Evolutionary conservation across 1,140 invertebrate species (phyloP).

Genomic region (Papilio xuthus): DNA sequence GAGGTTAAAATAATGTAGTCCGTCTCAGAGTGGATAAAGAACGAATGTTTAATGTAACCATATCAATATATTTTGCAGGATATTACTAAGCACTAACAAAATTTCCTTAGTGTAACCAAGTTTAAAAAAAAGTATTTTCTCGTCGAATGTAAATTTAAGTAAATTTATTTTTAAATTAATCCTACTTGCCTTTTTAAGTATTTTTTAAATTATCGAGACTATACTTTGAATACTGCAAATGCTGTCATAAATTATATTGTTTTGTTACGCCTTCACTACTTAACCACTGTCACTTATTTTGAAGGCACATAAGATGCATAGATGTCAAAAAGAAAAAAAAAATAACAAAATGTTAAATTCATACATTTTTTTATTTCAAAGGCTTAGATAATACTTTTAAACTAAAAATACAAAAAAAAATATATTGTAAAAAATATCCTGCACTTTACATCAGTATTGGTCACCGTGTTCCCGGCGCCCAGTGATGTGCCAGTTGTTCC

Average conservation of each 20-base stretch:
- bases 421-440: background rate
- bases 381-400: too few species aligned
- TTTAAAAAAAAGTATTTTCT: background rate
- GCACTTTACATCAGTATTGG: background rate
- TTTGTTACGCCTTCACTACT: too few species aligned
- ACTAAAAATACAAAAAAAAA: background rate
- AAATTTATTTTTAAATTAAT: background rate
- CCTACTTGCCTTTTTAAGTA: too few species aligned
- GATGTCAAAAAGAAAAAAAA: too few species aligned
- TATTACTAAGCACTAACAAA: background rate
- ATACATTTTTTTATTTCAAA: too few species aligned
- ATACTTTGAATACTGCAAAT: too few species aligned
- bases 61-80: background rate
- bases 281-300: too few species aligned
- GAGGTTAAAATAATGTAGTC: conserved; percentile 37
- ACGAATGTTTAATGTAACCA: conserved; percentile 29
- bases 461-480: background rate
- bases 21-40: conserved; percentile 33
- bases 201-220: too few species aligned
- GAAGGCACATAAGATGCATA: too few species aligned
- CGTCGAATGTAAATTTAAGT: too few species aligned
- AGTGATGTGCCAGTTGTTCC: conserved; percentile 45
- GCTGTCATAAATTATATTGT: too few species aligned
- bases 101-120: background rate
- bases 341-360: too few species aligned